Evolutionary conservation across 53 echinoderm and acorn worm genomes (phyloP).

Genomic region (Crossaster papposus): DNA sequence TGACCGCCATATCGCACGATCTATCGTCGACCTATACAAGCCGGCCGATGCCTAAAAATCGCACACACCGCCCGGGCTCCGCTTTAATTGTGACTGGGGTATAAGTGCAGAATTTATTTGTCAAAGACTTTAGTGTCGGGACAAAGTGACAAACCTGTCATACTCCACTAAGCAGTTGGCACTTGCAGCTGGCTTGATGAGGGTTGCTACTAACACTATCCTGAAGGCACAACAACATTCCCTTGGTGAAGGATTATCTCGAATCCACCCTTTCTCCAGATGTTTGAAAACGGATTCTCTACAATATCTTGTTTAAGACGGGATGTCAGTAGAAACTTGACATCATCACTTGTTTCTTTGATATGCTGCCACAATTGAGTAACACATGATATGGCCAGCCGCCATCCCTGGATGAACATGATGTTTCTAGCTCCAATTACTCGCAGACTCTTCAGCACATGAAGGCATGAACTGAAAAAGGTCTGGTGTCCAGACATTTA

Average conservation of each 20-base stretch:
- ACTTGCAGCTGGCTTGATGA: slow-evolving; percentile 42
- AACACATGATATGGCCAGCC: not conserved
- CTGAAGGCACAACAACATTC: slow-evolving; percentile 61
- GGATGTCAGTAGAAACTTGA: slow-evolving; percentile 8
- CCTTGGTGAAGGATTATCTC: slow-evolving; percentile 61
- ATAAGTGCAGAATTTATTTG: too few relatives aligned
- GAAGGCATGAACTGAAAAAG: not conserved
- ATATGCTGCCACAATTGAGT: slow-evolving; percentile 12
- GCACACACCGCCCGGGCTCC: too few relatives aligned
- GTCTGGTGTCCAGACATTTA: not conserved
- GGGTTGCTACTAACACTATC: slow-evolving; percentile 64
- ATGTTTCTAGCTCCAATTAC: slow-evolving; percentile 36
- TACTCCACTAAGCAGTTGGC: slow-evolving; percentile 5
- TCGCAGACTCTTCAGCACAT: slow-evolving; percentile 26
- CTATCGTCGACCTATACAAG: too few relatives aligned
- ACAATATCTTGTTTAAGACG: slow-evolving; percentile 28
- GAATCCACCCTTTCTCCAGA: slow-evolving; percentile 48
- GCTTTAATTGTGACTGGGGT: too few relatives aligned
- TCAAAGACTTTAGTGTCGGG: not conserved
- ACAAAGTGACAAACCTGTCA: not conserved
- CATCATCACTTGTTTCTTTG: not conserved
- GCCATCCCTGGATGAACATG: slow-evolving; percentile 47
- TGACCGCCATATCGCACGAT: too few relatives aligned
- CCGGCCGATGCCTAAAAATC: too few relatives aligned
- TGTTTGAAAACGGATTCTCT: slow-evolving; percentile 22